Evolutionary conservation across 2,888 invertebrate genomes (phyloP), one percentile per base, ranked within the genome.

Genomic region (Thyatira batis): DNA sequence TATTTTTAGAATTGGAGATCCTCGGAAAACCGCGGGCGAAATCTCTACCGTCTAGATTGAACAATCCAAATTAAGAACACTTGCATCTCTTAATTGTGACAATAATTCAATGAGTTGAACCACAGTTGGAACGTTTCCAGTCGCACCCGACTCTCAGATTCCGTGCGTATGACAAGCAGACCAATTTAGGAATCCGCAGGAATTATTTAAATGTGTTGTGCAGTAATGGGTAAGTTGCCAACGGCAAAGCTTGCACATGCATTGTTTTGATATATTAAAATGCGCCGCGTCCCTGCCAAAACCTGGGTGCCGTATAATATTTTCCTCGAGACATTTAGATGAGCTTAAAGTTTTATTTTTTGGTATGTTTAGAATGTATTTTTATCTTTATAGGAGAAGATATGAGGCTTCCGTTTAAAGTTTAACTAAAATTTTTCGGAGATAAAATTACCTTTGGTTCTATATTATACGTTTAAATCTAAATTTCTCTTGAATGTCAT

Each of bases 121-220:
- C 13, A 13, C 13, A 30, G 10, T 11, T 51, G 45, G 50, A 59
- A 50, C 8, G 2, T 17, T 4, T 54, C 65, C 60, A 39, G 39
- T 17, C 17, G 17, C n/a, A 6, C 8, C 8, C 49, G 13, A 33
- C 43, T 44, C 39, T 20, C 11, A 39, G 39, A 1, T 33, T 50
- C 51, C 49, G 53, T 64, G 68, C 64, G 64, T 68, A 61, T 62
- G 63, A 66, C 60, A 51, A 27, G 53, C 28, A 46, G 11, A 30
- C 51, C 30, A 57, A 58, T 63, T 62, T 67, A 58, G 60, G 17
- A 54, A 52, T 59, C 50, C 53, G 49, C 50, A 44, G 55, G 55
- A 60, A 60, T 60, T 63, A 58, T 56, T 50, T 61, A 55, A 67
- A 56, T 53, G 59, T 59, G 57, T 44, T 9, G 52, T 45, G 45